A percentile compares a stretch with the other conserved stretches of the same genome.
phyloP scores from a whole-genome alignment of 2,888 invertebrate genomes.

The Empis stercorea region DNA sequence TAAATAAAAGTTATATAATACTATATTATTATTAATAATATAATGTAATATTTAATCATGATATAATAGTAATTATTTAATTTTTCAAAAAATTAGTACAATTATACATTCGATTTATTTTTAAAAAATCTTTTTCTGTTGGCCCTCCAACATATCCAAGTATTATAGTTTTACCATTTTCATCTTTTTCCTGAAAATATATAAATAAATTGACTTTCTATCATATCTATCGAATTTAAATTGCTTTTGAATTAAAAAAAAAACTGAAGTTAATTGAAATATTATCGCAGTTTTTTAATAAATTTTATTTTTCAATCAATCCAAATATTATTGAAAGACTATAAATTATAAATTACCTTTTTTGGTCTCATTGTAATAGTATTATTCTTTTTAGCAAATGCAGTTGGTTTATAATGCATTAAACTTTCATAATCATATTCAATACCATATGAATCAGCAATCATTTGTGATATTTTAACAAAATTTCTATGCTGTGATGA shows the following conservation, averaged over 20 bases:
- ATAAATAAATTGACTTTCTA: too few relatives aligned
- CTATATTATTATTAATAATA: too few relatives aligned
- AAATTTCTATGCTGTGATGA: conserved; percentile 28
- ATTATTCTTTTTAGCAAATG: conserved; percentile 12
- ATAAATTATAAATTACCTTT: too few relatives aligned
- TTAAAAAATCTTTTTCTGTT: conserved; percentile 25
- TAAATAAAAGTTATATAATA: too few relatives aligned
- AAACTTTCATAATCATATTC: conserved; percentile 17
- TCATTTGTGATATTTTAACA: conserved; percentile 18
- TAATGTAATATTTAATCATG: too few relatives aligned
- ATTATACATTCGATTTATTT: conserved; percentile 29
- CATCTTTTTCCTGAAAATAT: background rate
- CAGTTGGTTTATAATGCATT: conserved; percentile 16
- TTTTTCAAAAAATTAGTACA: conserved; percentile 14
- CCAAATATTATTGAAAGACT: too few relatives aligned
- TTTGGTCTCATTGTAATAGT: conserved; percentile 14
- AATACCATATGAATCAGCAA: conserved; percentile 13
- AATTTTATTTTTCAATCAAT: background rate
- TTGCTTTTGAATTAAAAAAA: too few relatives aligned
- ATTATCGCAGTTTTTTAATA: background rate
- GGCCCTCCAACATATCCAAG: conserved; percentile 27
- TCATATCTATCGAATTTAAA: too few relatives aligned
- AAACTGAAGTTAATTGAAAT: background rate
- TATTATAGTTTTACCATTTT: background rate
- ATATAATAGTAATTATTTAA: too few relatives aligned